phyloP scores from a whole-genome alignment of 2,888 invertebrate species.

The Cremastinae sp. region DNA sequence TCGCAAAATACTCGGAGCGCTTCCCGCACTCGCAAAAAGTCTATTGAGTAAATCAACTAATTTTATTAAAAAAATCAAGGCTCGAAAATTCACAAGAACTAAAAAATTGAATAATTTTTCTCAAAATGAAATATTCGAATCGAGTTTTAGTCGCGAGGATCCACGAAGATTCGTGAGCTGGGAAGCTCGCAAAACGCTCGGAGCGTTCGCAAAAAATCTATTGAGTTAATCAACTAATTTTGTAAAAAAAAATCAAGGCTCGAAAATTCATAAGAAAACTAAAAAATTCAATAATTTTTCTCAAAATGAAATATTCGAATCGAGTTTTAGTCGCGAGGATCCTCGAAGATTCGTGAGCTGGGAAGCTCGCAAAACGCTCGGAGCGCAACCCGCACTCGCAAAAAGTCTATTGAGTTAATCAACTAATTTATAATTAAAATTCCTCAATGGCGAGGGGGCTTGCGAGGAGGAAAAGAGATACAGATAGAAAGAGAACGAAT shows the following conservation, averaged over 20 bases:
- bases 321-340: slow-evolving; percentile 28
- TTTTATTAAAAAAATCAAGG: too few species aligned
- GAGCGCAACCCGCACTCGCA: slow-evolving; percentile 72
- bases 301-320: too few species aligned
- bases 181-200: slow-evolving; percentile 61
- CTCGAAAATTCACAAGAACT: too few species aligned
- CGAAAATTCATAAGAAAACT: too few species aligned
- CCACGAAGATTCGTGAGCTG: slow-evolving; percentile 48
- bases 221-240: slow-evolving; percentile 81
- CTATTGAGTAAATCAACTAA: slow-evolving; percentile 81
- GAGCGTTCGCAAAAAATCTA: slow-evolving; percentile 77
- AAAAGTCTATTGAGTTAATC: slow-evolving; percentile 80
- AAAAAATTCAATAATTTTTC: too few species aligned
- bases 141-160: slow-evolving; percentile 28
- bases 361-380: slow-evolving; percentile 62
- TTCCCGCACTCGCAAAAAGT: slow-evolving; percentile 79
- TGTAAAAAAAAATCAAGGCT: too few species aligned
- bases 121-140: too few species aligned
- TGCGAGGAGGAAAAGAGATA: slow-evolving; percentile 58
- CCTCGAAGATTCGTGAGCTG: neutral
- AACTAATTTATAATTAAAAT: slow-evolving; percentile 81
- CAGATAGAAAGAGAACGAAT: slow-evolving; percentile 8
- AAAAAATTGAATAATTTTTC: too few species aligned
- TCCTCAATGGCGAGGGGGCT: slow-evolving; percentile 72
- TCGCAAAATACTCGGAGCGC: slow-evolving; percentile 65